Conservation (phyloP, 2,797 vertebrate genomes). For the Yasuhikotakia modesta region DNA sequence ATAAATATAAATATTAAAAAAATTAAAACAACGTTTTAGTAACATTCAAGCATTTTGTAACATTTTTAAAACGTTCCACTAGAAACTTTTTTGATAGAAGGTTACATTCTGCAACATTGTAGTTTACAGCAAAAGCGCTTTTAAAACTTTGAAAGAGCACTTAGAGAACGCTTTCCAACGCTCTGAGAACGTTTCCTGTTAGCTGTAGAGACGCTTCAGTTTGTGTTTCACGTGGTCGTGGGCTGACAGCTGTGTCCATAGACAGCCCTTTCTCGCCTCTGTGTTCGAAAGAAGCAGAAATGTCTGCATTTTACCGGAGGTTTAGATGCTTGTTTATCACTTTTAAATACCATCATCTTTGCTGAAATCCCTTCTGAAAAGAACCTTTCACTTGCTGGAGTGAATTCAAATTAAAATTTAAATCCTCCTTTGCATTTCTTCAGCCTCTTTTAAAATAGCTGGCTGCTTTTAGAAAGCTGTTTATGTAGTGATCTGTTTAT, state of each 20-base stretch:
- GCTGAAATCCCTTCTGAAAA: slow-evolving; percentile 88
- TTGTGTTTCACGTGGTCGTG: slow-evolving; percentile 81
- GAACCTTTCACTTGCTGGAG: slow-evolving; percentile 90
- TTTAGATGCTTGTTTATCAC: slow-evolving; percentile 90
- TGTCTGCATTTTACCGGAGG: slow-evolving; percentile 76
- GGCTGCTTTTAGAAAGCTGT: slow-evolving; percentile 89
- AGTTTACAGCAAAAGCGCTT: no score
- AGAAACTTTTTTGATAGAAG: no score
- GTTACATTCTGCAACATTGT: no score
- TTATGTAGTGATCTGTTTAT: slow-evolving; percentile 90
- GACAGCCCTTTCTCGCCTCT: slow-evolving; percentile 76
- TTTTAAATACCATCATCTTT: slow-evolving; percentile 90
- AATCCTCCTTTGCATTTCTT: slow-evolving; percentile 90
- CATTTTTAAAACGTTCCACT: no score
- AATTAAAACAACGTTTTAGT: no score
- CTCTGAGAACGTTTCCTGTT: not conserved
- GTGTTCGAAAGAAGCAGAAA: slow-evolving; percentile 79
- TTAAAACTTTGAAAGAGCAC: no score
- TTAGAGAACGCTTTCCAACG: not conserved
- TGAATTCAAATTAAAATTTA: slow-evolving; percentile 92
- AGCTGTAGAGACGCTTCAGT: slow-evolving; percentile 53
- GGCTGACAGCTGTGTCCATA: slow-evolving; percentile 79
- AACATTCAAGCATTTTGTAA: no score
- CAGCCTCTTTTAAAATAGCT: slow-evolving; percentile 90
- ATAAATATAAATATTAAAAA: no score